Conservation (phyloP, 2,797 vertebrate genomes). For the Myotis vivesi region DNA sequence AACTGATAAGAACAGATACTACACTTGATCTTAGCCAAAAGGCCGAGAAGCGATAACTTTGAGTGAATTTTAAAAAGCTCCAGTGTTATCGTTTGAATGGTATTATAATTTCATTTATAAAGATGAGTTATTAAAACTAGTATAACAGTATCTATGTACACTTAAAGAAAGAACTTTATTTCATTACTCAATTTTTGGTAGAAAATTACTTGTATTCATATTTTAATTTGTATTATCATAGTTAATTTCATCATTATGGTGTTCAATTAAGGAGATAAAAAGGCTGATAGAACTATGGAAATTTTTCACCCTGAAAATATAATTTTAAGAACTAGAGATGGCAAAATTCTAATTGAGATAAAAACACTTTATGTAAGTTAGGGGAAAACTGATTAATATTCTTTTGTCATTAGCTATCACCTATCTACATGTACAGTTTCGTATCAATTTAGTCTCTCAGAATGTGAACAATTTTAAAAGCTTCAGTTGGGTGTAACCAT, state of each 20-base stretch:
- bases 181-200: not conserved
- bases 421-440: not conserved
- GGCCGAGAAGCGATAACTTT: too few relatives aligned
- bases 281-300: not conserved
- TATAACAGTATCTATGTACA: not conserved
- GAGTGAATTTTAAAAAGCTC: not conserved
- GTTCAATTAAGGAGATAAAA: not conserved
- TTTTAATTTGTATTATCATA: not conserved
- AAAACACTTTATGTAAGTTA: not conserved
- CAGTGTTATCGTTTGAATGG: not conserved
- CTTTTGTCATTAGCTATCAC: not conserved
- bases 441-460: not conserved
- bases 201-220: conserved; percentile 2
- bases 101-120: not conserved
- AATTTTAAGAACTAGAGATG: not conserved
- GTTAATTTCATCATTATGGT: not conserved
- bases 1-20: too few relatives aligned
- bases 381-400: not conserved
- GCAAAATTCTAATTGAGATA: not conserved
- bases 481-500: not conserved
- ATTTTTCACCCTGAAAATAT: not conserved
- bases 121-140: not conserved
- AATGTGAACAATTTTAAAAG: not conserved
- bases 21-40: too few relatives aligned
- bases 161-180: not conserved